Evolutionary conservation across 2,113 vertebrate species (phyloP).

Genomic region (Onychostoma macrolepis): DNA sequence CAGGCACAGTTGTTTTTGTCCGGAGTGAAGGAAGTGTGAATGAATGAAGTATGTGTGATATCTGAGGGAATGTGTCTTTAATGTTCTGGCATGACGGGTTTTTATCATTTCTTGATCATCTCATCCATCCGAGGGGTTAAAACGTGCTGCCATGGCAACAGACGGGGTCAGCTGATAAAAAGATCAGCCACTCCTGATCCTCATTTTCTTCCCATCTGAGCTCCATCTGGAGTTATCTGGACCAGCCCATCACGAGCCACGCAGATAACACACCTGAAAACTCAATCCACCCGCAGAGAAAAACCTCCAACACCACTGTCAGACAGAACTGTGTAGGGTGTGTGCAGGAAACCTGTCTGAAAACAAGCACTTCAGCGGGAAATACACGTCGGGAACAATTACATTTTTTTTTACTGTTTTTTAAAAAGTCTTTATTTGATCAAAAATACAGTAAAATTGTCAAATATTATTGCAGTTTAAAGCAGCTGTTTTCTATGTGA

Average conservation of each 20-base stretch:
- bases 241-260: slow-evolving; percentile 87
- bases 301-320: neutral
- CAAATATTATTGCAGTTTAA: neutral
- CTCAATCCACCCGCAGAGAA: slow-evolving; percentile 87
- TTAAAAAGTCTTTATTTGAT: neutral
- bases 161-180: slow-evolving; percentile 88
- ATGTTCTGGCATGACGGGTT: slow-evolving; percentile 13
- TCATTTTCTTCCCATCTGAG: slow-evolving; percentile 81
- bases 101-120: slow-evolving; percentile 46
- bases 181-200: slow-evolving; percentile 86
- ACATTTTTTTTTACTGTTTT: neutral
- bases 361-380: neutral
- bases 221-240: slow-evolving; percentile 88
- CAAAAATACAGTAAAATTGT: neutral
- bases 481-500: neutral
- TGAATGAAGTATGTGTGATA: slow-evolving; percentile 8
- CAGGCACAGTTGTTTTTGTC: neutral
- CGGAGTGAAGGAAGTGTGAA: neutral
- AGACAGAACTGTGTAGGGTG: neutral
- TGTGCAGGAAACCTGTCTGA: neutral
- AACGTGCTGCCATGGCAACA: slow-evolving; percentile 88
- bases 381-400: neutral
- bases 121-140: slow-evolving; percentile 77
- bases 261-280: slow-evolving; percentile 89
- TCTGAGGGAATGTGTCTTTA: slow-evolving; percentile 23